A percentile compares a stretch with the other conserved stretches of the same genome.
Evolutionary conservation across 2,888 invertebrate genomes (phyloP).

Genomic region (Nemapogon koenigi): DNA sequence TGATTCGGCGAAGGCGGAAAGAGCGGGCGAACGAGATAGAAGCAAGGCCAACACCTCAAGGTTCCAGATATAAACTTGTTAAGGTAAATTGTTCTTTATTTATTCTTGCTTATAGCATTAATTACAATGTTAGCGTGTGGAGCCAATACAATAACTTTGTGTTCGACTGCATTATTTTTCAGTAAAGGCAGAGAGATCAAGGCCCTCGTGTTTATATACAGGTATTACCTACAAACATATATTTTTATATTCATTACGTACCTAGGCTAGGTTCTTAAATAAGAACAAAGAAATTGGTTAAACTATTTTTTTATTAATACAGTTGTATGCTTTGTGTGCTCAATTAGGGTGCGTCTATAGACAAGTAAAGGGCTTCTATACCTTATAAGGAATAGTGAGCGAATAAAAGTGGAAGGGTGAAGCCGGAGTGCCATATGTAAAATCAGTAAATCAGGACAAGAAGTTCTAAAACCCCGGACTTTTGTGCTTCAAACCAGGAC

Average conservation of each 20-base stretch:
- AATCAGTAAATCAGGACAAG: no score
- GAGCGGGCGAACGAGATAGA: conserved; percentile 51
- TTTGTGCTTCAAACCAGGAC: no score
- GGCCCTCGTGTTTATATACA: conserved; percentile 22
- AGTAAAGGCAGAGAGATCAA: conserved; percentile 59
- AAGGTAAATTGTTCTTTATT: conserved; percentile 23
- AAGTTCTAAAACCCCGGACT: no score
- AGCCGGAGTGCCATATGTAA: no score
- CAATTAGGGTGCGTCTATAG: no score
- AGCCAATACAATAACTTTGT: conserved; percentile 50
- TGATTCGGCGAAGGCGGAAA: conserved; percentile 49
- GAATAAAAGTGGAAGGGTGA: no score
- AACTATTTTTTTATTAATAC: no score
- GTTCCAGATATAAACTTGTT: conserved; percentile 31
- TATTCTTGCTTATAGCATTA: conserved; percentile 22
- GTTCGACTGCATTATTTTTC: conserved; percentile 59
- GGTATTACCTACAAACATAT: neutral
- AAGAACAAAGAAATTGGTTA: no score
- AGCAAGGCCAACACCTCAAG: conserved; percentile 55
- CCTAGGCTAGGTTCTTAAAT: neutral
- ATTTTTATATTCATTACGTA: neutral
- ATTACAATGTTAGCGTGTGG: conserved; percentile 20
- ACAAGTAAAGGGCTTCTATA: no score
- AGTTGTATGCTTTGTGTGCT: no score
- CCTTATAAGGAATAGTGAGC: no score